Evolutionary conservation across 1,140 invertebrate species (phyloP), one percentile per base, ranked within the genome.

Genomic region (Drosophila dunni): DNA sequence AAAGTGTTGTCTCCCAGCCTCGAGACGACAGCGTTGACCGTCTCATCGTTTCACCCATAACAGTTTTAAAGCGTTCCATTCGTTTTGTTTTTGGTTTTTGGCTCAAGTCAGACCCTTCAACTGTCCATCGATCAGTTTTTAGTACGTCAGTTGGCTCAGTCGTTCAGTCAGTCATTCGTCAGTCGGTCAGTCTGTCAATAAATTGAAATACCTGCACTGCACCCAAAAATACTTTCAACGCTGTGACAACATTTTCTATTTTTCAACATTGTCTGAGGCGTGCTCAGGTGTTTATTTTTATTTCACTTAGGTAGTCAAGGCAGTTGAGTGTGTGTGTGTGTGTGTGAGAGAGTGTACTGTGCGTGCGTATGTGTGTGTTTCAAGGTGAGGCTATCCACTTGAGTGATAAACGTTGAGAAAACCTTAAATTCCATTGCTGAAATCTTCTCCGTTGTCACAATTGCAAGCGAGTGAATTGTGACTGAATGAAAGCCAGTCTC

Each of bases 191-290:
- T 58, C 15, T 33, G 40, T 58, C 70, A 80, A 83, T 75, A 64
- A 34, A 54, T 46, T 66, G 17, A 60, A 74, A 80, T 83, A 74
- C 67, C 72, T 84, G 67, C 36, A 61, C 74, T 71, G 69, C 67
- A 81, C 67, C 81, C 71, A 70, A 75, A 64, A 75, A 65, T 69
- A 63, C 67, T 72, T 79, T 75, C 44, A 51, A 71, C 54, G 36
- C 73, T 56, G 46, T 67, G 71, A 69, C 69, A 65, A 64, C 70
- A 73, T 77, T 79, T 79, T 79, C 78, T 78, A 79, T 79, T 79
- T 79, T 74, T 42, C 62, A 54, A 57, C 66, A 54, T 34, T 58
- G 57, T 72, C 54, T 40, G 65, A 66, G 38, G 60, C 61, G 73
- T 64, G 73, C 42, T 66, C 9, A 58, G 66, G 48, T 70, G 70